These are phyloP conservation scores for Lithophane socia DNA, from an alignment of 2,888 invertebrate genomes.

Conservation along the genomic window DNA sequence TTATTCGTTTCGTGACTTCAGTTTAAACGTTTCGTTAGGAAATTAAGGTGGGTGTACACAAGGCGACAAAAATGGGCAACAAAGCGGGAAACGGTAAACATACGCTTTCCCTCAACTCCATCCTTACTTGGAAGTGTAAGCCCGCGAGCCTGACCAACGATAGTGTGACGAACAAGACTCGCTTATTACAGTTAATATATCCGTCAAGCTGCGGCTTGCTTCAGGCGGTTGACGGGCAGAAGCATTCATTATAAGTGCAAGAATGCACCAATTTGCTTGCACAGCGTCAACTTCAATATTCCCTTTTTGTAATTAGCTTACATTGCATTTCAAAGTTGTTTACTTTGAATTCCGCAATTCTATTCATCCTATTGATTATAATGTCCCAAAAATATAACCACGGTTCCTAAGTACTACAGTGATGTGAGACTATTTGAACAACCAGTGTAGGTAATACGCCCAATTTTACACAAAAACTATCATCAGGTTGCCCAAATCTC, in stretches of 20 bases:
- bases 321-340: background rate
- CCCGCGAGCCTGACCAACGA: background rate
- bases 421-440: background rate
- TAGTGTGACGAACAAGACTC: background rate
- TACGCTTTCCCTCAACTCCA: constrained; percentile 3
- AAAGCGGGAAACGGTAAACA: background rate
- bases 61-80: background rate
- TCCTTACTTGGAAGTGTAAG: background rate
- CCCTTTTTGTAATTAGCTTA: constrained; percentile 13
- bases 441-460: background rate
- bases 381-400: background rate
- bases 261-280: constrained; percentile 16
- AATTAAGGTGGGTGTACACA: constrained; percentile 50
- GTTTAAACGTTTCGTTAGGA: constrained; percentile 62
- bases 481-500: background rate
- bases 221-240: constrained; percentile 18
- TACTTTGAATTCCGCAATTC: background rate
- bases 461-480: background rate
- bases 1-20: constrained; percentile 85
- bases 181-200: constrained; percentile 44
- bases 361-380: background rate
- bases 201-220: constrained; percentile 26
- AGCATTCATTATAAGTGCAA: constrained; percentile 28
- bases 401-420: no score
- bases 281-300: constrained; percentile 5